Base-by-base conservation (phyloP, 2,797 vertebrate genomes). In the Oreonectes daqikongensis region DNA sequence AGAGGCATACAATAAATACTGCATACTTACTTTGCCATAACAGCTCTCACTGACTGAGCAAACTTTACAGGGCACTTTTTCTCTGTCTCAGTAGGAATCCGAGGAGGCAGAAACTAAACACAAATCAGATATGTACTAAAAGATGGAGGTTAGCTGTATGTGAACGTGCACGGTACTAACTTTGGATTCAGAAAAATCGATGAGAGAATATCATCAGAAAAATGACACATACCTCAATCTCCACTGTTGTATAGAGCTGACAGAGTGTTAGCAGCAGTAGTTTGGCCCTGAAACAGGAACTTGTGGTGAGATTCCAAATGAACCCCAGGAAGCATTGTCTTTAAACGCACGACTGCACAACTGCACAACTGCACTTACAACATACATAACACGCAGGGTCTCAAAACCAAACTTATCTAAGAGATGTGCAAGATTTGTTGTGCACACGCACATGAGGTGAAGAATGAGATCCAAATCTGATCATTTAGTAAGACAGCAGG, bases 191-290 rank as follows among this genome's bases (percentile, higher is more conserved):
- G n/a, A n/a, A n/a, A n/a, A n/a, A n/a, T n/a, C n/a, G n/a, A n/a
- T n/a, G n/a, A n/a, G n/a, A n/a, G n/a, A n/a, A n/a, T n/a, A n/a
- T n/a, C 48, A 20, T 17, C 4, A 63, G 2, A 22, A 42, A 22
- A 1, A 22, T n/a, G 64, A 64, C 30, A 59, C 87, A 93, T 92
- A 99, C 98, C 96, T 99, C 97, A 32, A 99, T 93, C 90, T 97
- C 95, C 15, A 98, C 92, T n/a, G 91, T 97, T 28, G 97, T 98
- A 88, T 92, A 95, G 18, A 93, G 87, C 89, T 99, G 97, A 85
- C 93, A 94, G 71, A 96, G 81, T 0, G 98, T 99, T 55, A 98
- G 93, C 12, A 95, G 32, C 11, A 95, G 90, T 1, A 96, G 87
- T 4, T 90, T 94, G 83, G 82, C 85, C 88, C 98, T 99, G 86